phyloP scores from a whole-genome alignment of 2,113 vertebrate genomes.

The Heterotilapia buettikoferi region DNA sequence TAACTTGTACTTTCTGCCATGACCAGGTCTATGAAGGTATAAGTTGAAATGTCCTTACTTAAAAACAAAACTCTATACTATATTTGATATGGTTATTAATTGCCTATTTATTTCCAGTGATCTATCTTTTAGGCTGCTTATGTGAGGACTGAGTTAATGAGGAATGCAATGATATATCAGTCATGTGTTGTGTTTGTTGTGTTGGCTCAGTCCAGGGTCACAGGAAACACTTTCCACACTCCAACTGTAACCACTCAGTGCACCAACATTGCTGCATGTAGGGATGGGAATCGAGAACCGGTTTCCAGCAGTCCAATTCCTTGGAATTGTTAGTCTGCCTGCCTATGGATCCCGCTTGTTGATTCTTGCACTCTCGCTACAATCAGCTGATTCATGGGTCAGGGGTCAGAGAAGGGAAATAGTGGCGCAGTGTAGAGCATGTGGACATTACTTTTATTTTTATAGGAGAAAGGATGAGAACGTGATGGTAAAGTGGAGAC shows the following conservation, averaged over 20 bases:
- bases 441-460: neutral
- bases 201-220: neutral
- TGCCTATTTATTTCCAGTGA: too few relatives aligned
- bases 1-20: too few relatives aligned
- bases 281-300: accelerated
- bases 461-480: too few relatives aligned
- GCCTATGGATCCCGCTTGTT: neutral
- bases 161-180: too few relatives aligned
- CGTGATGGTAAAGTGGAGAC: neutral
- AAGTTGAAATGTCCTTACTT: too few relatives aligned
- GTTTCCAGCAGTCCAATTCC: neutral
- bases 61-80: too few relatives aligned
- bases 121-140: too few relatives aligned
- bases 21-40: too few relatives aligned
- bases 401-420: neutral
- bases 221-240: neutral
- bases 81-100: too few relatives aligned
- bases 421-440: too few relatives aligned
- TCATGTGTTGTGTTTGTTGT: neutral
- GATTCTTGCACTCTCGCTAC: neutral
- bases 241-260: neutral
- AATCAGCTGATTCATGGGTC: neutral
- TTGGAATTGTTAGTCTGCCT: too few relatives aligned
- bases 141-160: too few relatives aligned
- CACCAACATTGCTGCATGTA: neutral